These are phyloP conservation scores for Drosophila subobscura DNA, from an alignment of 1,140 invertebrate species.

Conservation along the genomic window DNA sequence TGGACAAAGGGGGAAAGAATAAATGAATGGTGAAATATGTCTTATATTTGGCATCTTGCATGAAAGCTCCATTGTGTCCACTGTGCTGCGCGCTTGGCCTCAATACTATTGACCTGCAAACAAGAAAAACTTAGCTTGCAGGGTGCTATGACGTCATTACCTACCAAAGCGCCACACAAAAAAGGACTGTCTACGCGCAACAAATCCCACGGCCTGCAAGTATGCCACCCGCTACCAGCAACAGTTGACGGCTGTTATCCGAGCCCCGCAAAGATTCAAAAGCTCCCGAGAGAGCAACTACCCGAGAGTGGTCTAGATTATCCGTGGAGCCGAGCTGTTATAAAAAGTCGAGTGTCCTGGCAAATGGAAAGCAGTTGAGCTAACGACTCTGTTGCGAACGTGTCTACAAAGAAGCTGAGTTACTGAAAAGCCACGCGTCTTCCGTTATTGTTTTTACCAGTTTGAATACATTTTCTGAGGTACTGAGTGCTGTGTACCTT, in stretches of 20 bases:
- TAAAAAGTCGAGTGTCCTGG: constrained; percentile 59
- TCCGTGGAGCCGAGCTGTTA: constrained; percentile 34
- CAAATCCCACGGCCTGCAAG: constrained; percentile 46
- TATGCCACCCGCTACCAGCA: constrained; percentile 70
- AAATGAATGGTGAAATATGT: neutral
- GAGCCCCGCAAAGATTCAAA: constrained; percentile 18
- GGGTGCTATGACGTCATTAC: constrained; percentile 71
- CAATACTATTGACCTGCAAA: constrained; percentile 42
- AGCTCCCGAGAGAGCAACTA: constrained; percentile 33
- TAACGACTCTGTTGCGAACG: constrained; percentile 61
- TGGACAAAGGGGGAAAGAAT: neutral
- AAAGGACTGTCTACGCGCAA: constrained; percentile 47
- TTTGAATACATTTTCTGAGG: constrained; percentile 5
- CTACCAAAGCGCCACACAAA: constrained; percentile 61
- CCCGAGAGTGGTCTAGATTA: constrained; percentile 6
- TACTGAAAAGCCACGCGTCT: constrained; percentile 19
- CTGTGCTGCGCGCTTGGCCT: constrained; percentile 57
- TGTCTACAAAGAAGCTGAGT: constrained; percentile 10
- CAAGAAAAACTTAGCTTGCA: constrained; percentile 44
- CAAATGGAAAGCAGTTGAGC: constrained; percentile 62
- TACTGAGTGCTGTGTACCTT: neutral
- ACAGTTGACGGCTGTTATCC: constrained; percentile 71
- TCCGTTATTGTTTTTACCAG: constrained; percentile 58
- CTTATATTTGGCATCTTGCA: too few relatives aligned
- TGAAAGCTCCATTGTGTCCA: constrained; percentile 9